Evolutionary conservation across 1,140 invertebrate genomes (phyloP), one percentile per base, ranked within the genome.

Genomic region (Zaprionus nigranus): DNA sequence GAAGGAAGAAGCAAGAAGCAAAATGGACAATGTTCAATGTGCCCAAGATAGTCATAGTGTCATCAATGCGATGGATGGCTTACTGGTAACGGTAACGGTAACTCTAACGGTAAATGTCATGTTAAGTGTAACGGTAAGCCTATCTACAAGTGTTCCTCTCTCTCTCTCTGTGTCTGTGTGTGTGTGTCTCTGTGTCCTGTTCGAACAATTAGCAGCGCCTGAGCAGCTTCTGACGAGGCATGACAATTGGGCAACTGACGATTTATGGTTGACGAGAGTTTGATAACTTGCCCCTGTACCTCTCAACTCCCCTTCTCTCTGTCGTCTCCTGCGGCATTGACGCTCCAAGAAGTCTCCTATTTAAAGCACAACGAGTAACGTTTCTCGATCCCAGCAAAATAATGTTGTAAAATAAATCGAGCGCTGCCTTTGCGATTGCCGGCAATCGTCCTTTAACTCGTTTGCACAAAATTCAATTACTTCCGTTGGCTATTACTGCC

Each of bases 401-500:
- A 78, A 72, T 81, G 83, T 84, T 78, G 46, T 70, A 73, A 81
- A 81, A 72, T 84, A 88, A 87, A 87, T 87, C 61, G 81, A 84
- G 74, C 78, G 65, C 73, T 80, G n/a, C 40, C 40, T 9, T 15
- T 46, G 64, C 78, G 59, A 78, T 83, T 70, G 77, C 78, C 38
- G 72, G 83, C 79, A 86, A 86, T 82, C 82, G 82, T 67, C 77
- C 66, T 76, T 78, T 75, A 88, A 78, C 83, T 88, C 82, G 84
- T 78, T 71, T 75, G 64, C 64, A 68, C 81, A 79, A 69, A 84
- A 87, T 87, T 87, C 83, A 87, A 87, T 87, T 87, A 87, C 82
- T 88, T 81, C 74, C 60, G 63, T 62, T 69, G 78, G 67, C 81
- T 75, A 84, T 81, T 78, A 75, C 67, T 65, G 59, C 49, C 46